Conservation (phyloP, 2,113 vertebrate species). For the Jaculus jaculus region DNA sequence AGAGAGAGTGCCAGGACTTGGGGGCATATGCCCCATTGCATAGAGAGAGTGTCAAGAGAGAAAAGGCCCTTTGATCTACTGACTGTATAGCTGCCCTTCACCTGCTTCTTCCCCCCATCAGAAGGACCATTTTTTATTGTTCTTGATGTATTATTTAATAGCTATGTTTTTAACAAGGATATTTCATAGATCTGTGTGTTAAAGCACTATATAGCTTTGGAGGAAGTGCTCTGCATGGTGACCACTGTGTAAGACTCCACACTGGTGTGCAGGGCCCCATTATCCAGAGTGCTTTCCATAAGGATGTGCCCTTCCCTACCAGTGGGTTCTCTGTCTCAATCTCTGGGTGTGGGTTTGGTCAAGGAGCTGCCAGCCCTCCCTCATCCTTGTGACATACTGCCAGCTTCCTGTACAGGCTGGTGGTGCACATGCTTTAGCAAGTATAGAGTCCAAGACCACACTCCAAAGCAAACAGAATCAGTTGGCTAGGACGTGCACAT, state of each 20-base stretch:
- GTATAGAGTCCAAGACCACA: not conserved
- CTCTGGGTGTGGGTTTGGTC: not conserved
- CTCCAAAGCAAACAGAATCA: rapidly evolving
- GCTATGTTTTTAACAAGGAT: not conserved
- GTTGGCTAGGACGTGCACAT: not conserved
- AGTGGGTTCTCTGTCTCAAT: not conserved
- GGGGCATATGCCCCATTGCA: not conserved
- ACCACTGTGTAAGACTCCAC: not conserved
- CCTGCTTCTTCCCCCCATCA: not conserved
- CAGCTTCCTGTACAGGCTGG: not conserved
- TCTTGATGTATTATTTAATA: not conserved
- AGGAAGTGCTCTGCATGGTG: not conserved
- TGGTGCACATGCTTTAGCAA: not conserved
- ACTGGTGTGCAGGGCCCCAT: not conserved
- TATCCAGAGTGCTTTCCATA: not conserved
- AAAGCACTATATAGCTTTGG: too few species aligned
- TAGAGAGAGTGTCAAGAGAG: not conserved
- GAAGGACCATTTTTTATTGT: not conserved
- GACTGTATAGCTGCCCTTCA: not conserved
- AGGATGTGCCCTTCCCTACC: too few species aligned
- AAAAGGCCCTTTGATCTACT: not conserved
- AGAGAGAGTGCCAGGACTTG: too few species aligned
- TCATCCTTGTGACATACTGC: not conserved
- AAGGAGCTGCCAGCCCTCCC: not conserved
- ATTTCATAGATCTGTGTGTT: not conserved